These are phyloP conservation scores for Drosophila nr. perissopoda DNA, from an alignment of 2,888 invertebrate genomes.

Conservation along the genomic window DNA sequence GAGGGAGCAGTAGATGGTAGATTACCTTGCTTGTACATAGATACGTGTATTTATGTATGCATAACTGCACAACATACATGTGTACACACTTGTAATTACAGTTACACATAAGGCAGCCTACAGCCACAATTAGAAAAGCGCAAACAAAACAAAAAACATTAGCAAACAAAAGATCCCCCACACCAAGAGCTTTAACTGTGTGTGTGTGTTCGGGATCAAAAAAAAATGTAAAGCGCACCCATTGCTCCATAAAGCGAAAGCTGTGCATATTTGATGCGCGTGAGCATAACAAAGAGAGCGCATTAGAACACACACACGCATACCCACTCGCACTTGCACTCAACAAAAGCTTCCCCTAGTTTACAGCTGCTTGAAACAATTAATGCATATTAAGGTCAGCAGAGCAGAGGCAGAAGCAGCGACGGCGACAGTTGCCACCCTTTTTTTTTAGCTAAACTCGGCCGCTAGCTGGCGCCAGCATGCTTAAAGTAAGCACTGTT, in stretches of 20 bases:
- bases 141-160: conserved; percentile 25
- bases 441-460: conserved; percentile 45
- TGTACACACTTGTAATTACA: conserved; percentile 35
- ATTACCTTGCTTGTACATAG: conserved; percentile 39
- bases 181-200: conserved; percentile 24
- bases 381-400: conserved; percentile 75
- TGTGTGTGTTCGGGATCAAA: conserved; percentile 52
- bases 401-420: conserved; percentile 17
- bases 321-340: not conserved
- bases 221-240: conserved; percentile 29
- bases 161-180: conserved; percentile 66
- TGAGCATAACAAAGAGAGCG: conserved; percentile 54
- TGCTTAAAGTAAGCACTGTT: conserved; percentile 22
- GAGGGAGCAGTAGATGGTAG: not conserved
- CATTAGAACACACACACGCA: conserved; percentile 51
- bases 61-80: conserved; percentile 1
- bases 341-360: conserved; percentile 56
- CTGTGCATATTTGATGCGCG: conserved; percentile 56
- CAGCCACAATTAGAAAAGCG: conserved; percentile 43
- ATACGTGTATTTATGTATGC: conserved; percentile 6
- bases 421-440: conserved; percentile 30
- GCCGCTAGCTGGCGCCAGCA: conserved; percentile 52
- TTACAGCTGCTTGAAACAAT: conserved; percentile 65
- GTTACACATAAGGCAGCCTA: conserved; percentile 38
- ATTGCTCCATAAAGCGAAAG: conserved; percentile 52